Base-by-base conservation (phyloP, 2,113 vertebrate species). In the Solea senegalensis region DNA sequence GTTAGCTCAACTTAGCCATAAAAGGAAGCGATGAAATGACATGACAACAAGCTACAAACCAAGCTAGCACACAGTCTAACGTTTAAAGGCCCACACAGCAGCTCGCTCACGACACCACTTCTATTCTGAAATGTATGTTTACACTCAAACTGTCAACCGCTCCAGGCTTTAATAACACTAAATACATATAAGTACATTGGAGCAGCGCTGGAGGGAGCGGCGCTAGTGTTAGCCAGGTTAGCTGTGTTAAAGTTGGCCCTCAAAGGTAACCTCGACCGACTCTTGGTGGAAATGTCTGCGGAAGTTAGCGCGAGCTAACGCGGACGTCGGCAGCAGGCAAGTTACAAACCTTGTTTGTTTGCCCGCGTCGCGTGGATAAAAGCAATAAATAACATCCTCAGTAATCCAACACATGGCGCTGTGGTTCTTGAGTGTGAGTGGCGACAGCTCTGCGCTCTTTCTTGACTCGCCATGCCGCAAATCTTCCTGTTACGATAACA, bases 361-460 rank as follows among this genome's bases (percentile, higher is more conserved):
- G 92, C 92, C 74, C 91, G 85, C 80, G 91, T 78, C 83, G 87
- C 60, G 76, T 94, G 92, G 80, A 94, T 91, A 84, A 92, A 89
- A 91, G 90, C 90, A 93, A 94, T 93, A 94, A 94, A 94, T 94
- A 94, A 90, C 76, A 94, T 81, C 83, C 92, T 87, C 80, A 94
- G 61, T 41, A 93, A 56, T 83, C 91, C 88, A n/a, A 90, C 4
- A 71, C 87, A 91, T 44, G 83, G 41, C 39, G 83, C 76, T 82
- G 86, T 88, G 16, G 86, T 78, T 83, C 70, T 74, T 26, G 78
- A 58, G 75, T 52, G 56, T 4, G 72, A 68, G 54, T 62, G 87
- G 48, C 80, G 79, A 59, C 67, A 74, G 83, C 77, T 75, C 74
- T 72, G 81, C 49, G 65, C 54, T 89, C 78, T 79, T 12, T 79